Base-by-base conservation (phyloP, 2,113 vertebrate species). In the Toxotes jaculatrix region DNA sequence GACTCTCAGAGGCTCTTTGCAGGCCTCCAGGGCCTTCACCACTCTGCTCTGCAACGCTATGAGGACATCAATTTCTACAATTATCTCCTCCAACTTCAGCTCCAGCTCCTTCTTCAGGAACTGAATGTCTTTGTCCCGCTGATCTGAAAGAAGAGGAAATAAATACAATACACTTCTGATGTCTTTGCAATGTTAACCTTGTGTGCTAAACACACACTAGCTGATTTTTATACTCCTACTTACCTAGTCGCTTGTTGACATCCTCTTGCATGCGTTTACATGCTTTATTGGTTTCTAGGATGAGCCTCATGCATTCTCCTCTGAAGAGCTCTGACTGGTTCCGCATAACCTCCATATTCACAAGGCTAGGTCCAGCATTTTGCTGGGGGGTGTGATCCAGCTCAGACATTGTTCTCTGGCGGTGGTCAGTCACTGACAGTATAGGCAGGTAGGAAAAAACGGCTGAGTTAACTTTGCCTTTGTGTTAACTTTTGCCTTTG, bases 71-170 rank as follows among this genome's bases (percentile, higher is more conserved):
- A 91, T 96, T 88, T 96, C 95, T 49, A 94, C 38, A 32, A 93
- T 87, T 10, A 97, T 92, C 89, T 98, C 95, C 59, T 96, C 95
- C 5, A 97, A 93, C 74, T 96, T 98, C 80, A 92, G 91, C 47
- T 96, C 93, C 87, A 98, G 84, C 87, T 99, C 97, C 80, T 94
- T 93, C 91, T 91, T 97, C 96, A 97, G 96, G 93, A 97, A 99
- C 84, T 93, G 93, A 71, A 99, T 87, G 84, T 98, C 96, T 83
- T 96, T 91, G 2, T 86, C 85, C 67, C 97, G 96, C 89, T 97
- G 97, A 47, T 97, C 98, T 99, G 89, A 73, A 45, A 70, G 23
- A 10, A 77, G 31, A 61, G 36, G 6, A 51, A 27, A 63, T 43
- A 3, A 0, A 23, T 2, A 31, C 13, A 47, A 6, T n/a, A 2